Base-by-base conservation (phyloP, 2,797 vertebrate species). In the Notolabrus celidotus region DNA sequence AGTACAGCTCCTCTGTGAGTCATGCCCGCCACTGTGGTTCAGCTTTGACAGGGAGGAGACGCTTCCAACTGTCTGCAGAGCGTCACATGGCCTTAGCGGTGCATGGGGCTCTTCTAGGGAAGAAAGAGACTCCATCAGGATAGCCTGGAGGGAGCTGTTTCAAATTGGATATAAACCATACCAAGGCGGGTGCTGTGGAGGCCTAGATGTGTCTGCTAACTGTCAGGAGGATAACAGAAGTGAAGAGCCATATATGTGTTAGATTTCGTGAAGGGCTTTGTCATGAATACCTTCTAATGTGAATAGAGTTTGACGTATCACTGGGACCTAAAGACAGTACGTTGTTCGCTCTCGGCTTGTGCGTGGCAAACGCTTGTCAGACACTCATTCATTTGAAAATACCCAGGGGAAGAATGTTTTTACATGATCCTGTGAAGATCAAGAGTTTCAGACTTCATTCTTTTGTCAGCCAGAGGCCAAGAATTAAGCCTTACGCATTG, bases 1-100 rank as follows among this genome's bases (percentile, higher is more conserved):
- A 91, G 86, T 89, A 90, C 83, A 80, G 88, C 86, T 54, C 76
- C 84, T 78, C 86, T 83, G 88, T 92, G 90, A 93, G 85, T 91
- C 90, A 91, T 74, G 89, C 77, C 85, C 71, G 77, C 89, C 81
- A 76, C 82, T 69, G 87, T 62, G 85, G 79, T 76, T 92, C 74
- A 74, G 85, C 85, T 87, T 58, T 85, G 83, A 91, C 88, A 86
- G 85, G 71, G 77, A 79, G 70, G 85, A 82, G 86, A 88, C 90
- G 88, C 89, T 87, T 90, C 82, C 85, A 67, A 90, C 77, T 84
- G 90, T 89, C 83, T 86, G 76, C 39, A 55, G 70, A 89, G 84
- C 86, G 84, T 89, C 86, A 85, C 87, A 84, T 82, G 85, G 78
- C 74, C 73, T 79, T 36, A 69, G 71, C 54, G 36, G 82, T 64